These are phyloP conservation scores for Halictus ligatus DNA, from an alignment of 2,888 invertebrate species.

Conservation along the genomic window DNA sequence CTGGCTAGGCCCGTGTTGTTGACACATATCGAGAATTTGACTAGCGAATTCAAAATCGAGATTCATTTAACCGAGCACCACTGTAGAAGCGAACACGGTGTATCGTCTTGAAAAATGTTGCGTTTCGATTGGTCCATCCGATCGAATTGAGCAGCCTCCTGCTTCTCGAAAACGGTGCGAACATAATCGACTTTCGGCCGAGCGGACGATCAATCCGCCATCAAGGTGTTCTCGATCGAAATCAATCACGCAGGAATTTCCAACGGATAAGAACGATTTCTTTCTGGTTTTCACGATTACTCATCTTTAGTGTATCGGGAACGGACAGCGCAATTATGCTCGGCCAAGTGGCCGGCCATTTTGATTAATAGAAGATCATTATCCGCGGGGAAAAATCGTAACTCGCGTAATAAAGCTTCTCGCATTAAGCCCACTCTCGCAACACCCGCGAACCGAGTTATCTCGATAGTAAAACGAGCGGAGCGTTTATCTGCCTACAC, in stretches of 20 bases:
- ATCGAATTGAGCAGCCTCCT: too few relatives aligned
- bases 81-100: too few relatives aligned
- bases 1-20: too few relatives aligned
- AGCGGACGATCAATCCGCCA: not conserved
- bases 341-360: conserved; percentile 25
- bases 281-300: not conserved
- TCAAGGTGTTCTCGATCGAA: not conserved
- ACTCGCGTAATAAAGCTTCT: conserved; percentile 53
- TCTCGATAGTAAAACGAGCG: conserved; percentile 57
- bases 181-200: not conserved
- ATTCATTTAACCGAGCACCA: too few relatives aligned
- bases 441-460: conserved; percentile 46
- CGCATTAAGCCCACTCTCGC: conserved; percentile 53
- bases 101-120: too few relatives aligned
- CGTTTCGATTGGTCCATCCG: not conserved
- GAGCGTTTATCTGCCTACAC: conserved; percentile 68
- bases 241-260: not conserved
- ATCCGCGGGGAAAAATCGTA: conserved; percentile 33
- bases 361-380: conserved; percentile 52
- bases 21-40: too few relatives aligned
- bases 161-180: not conserved
- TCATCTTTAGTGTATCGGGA: conserved; percentile 5
- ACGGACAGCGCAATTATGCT: conserved; percentile 37
- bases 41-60: too few relatives aligned
- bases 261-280: not conserved